Conservation (phyloP, 2,888 invertebrate species). For the Agapostemon virescens region DNA sequence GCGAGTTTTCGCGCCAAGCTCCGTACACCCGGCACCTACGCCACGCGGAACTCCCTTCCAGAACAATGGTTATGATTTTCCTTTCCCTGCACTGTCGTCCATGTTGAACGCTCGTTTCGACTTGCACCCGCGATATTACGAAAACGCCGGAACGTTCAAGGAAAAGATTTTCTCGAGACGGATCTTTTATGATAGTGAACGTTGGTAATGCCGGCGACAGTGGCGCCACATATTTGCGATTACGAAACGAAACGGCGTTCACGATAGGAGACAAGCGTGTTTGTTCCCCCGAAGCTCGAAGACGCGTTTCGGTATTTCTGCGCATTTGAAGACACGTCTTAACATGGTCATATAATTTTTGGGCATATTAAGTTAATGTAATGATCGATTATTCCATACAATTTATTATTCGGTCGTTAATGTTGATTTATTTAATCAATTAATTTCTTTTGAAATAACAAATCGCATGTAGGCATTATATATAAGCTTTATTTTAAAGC, state of each 20-base stretch:
- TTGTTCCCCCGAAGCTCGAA: conserved; percentile 29
- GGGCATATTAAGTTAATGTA: conserved; percentile 20
- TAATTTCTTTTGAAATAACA: background rate
- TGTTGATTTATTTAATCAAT: background rate
- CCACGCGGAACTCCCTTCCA: conserved; percentile 13
- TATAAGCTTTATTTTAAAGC: background rate
- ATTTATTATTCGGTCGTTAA: background rate
- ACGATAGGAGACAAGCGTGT: conserved; percentile 44
- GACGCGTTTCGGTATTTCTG: conserved; percentile 50
- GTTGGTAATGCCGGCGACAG: conserved; percentile 63
- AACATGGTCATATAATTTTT: conserved; percentile 23
- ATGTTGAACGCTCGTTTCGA: background rate
- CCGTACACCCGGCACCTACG: conserved; percentile 28
- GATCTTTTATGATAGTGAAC: conserved; percentile 66
- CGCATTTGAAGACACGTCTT: conserved; percentile 44
- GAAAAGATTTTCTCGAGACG: conserved; percentile 56
- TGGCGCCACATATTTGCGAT: conserved; percentile 61
- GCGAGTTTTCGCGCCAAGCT: conserved; percentile 63
- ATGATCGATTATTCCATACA: background rate
- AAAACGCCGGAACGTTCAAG: conserved; percentile 37
- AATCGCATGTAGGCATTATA: background rate
- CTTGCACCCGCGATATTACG: conserved; percentile 17
- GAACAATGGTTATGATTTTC: conserved; percentile 10
- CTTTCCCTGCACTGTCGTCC: background rate
- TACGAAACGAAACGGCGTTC: conserved; percentile 54